A percentile compares a stretch with the other conserved stretches of the same genome.
Conservation (phyloP, 30 jellyfish, hydroid and myxozoan genomes). For the Cassiopea andromeda region DNA sequence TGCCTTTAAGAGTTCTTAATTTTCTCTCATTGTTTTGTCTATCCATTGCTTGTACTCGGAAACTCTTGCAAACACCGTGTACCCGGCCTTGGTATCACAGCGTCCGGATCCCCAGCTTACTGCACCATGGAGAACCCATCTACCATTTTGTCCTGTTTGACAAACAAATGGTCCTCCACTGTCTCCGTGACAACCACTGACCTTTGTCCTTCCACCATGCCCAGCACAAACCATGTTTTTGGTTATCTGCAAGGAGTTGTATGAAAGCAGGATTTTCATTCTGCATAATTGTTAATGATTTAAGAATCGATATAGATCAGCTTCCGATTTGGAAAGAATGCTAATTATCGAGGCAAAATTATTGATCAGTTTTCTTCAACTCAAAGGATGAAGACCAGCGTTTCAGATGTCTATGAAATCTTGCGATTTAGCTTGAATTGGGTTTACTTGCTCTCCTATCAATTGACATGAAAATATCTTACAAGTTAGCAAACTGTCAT, state of each 20-base stretch:
- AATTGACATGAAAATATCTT: too few relatives aligned
- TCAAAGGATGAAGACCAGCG: too few relatives aligned
- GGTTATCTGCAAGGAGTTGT: slow-evolving; percentile 41
- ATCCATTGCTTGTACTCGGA: slow-evolving; percentile 69
- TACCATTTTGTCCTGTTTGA: slow-evolving; percentile 68
- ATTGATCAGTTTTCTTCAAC: too few relatives aligned
- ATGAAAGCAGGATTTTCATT: not conserved
- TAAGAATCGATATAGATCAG: too few relatives aligned
- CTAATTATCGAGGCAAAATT: too few relatives aligned
- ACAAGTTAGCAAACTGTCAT: too few relatives aligned
- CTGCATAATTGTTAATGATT: too few relatives aligned
- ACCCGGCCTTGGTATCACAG: slow-evolving; percentile 71
- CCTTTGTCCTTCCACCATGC: slow-evolving; percentile 62
- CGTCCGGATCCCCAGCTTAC: slow-evolving; percentile 89
- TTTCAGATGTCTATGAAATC: too few relatives aligned
- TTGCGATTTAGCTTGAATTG: too few relatives aligned
- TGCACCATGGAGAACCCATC: slow-evolving; percentile 88
- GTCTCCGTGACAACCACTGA: slow-evolving; percentile 96
- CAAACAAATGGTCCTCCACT: slow-evolving; percentile 97
- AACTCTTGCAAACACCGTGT: slow-evolving; percentile 85
- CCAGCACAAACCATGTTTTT: slow-evolving; percentile 88
- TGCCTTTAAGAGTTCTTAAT: not conserved
- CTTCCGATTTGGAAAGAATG: too few relatives aligned
- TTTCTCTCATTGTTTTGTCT: slow-evolving; percentile 33
- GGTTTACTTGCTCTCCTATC: too few relatives aligned